These are phyloP conservation scores for Drosophila kohkoa DNA, from an alignment of 1,140 invertebrate species.

Conservation along the genomic window DNA sequence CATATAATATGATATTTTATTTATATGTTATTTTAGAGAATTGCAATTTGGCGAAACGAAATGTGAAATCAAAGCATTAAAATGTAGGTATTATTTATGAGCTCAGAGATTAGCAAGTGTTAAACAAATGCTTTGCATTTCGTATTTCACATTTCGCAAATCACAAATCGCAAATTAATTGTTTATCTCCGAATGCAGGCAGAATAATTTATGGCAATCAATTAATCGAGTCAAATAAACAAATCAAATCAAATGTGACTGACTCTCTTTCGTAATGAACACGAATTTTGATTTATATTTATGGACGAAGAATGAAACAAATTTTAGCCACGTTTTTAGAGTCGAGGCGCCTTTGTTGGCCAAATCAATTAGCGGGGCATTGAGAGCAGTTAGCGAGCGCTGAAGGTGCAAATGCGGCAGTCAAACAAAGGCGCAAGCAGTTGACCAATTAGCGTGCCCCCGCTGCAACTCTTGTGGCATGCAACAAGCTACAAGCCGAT, in stretches of 20 bases:
- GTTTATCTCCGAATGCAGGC: constrained; percentile 5
- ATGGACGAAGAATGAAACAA: background rate
- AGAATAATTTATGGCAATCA: constrained; percentile 14
- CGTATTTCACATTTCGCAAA: background rate
- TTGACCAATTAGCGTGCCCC: constrained; percentile 68
- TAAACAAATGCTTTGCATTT: constrained; percentile 12
- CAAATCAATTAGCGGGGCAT: constrained; percentile 70
- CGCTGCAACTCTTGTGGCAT: constrained; percentile 5
- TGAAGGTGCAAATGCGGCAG: constrained; percentile 63
- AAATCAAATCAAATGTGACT: constrained; percentile 13
- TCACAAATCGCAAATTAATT: constrained; percentile 11
- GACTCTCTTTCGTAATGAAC: background rate
- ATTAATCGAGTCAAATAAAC: constrained; percentile 8
- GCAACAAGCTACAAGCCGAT: constrained; percentile 1
- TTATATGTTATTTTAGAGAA: background rate
- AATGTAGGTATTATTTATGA: constrained; percentile 12
- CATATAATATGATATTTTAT: background rate
- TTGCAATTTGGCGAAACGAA: background rate
- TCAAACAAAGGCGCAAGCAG: constrained; percentile 78
- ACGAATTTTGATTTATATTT: constrained; percentile 1
- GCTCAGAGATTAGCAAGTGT: constrained; percentile 7
- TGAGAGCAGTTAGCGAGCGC: constrained; percentile 75
- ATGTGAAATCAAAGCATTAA: background rate
- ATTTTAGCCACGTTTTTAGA: background rate
- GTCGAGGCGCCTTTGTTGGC: constrained; percentile 62